Evolutionary conservation across 1,140 invertebrate genomes (phyloP), one percentile per base, ranked within the genome.

Genomic region (Lordiphosa stackelbergi): DNA sequence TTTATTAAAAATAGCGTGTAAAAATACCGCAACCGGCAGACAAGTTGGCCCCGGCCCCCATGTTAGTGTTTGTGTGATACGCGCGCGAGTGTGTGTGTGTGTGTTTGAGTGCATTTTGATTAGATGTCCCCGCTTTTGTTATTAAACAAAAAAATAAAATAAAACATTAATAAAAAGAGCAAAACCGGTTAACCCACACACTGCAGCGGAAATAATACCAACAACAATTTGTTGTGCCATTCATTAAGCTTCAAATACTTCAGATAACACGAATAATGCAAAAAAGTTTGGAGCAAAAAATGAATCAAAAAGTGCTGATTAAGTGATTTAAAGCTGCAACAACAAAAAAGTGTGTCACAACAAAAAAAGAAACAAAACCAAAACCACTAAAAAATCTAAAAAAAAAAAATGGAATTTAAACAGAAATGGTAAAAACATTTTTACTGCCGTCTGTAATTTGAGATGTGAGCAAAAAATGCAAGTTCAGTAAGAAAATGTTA

Each of bases 31-130:
- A 31, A 47, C n/a, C 4, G 40, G 34, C 16, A 60, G 59, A 62
- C 64, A 66, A 51, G 42, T 52, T 34, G 60, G 60, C 61, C 60
- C 62, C 51, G 24, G 34, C n/a, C 41, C 38, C 45, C 22, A 5
- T 24, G 5, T 24, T 1, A 22, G 47, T 24, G 56, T 40, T 57
- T 24, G 47, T 42, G 36, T 43, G 34, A 40, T 49, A n/a, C 38
- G 36, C 28, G 34, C 24, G 34, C 38, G 11, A 34, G 13, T 34
- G 56, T 40, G 63, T 40, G 63, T 24, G 13, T 34, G 49, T 36
- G 63, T 24, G 31, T 31, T 11, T 54, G 51, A 37, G 34, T 77
- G 73, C 73, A 77, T 72, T 73, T 69, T 31, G 69, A 69, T 73
- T 78, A 69, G 60, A 79, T 65, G 49, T 19, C 40, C 13, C 13